Evolutionary conservation across 1,140 invertebrate genomes (phyloP), one percentile per base, ranked within the genome.

Genomic region (Odontomachus brunneus): DNA sequence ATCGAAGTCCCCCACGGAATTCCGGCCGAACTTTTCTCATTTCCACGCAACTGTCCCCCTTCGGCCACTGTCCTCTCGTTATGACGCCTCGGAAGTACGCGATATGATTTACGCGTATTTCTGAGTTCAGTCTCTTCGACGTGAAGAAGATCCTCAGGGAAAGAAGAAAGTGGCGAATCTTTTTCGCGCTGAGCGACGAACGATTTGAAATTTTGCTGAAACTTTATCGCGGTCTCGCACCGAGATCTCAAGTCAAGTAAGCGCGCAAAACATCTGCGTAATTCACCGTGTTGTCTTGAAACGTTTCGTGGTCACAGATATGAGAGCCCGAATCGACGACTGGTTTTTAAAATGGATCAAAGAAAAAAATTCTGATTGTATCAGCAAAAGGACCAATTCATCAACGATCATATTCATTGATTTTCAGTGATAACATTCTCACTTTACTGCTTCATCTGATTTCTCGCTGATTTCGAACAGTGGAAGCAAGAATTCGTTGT

Each of bases 21-120:
- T 53, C 24, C 22, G 33, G 9, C 0, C 14, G 3, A 86, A 87
- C 84, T 86, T 86, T 86, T 86, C 73, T 87, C 86, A 86, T 87
- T 86, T 87, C 67, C 63, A 22, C 24, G 66, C 22, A 78, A 74
- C 15, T 22, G 33, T 81, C 66, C 44, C 22, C 26, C 2, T 22
- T 26, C 9, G 2, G 38, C 0, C 65, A 5, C 12, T 19, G 12
- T n/a, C 14, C 15, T 19, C 11, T 33, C 51, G n/a, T 63, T 65
- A 49, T n/a, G 62, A 9, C 19, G 51, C 17, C 33, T 29, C 2
- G 2, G 19, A 74, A 65, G 12, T 33, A 11, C n/a, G 38, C 15
- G 2, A 57, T 33, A 15, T 22, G 7, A n/a, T 17, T 65, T 33
- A 1, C 15, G 3, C n/a, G 14, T 26, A 63, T 48, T 12, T 15